phyloP scores from a whole-genome alignment of 2,113 vertebrate genomes.

The Myotis lucifugus region DNA sequence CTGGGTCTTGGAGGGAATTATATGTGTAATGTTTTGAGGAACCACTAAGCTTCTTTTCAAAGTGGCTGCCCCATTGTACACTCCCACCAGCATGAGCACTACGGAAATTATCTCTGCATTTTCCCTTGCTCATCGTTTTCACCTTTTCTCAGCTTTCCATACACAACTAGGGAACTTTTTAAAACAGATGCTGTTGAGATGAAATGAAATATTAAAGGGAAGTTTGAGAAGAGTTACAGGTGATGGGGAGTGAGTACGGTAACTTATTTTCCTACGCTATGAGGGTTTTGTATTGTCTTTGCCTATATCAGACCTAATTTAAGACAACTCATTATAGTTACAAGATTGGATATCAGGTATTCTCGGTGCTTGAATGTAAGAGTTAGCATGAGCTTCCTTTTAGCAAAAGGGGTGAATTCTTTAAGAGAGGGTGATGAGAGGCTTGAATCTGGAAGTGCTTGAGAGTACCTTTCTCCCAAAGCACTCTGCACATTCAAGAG shows the following conservation, averaged over 20 bases:
- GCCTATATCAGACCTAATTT: background rate
- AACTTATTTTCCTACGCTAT: background rate
- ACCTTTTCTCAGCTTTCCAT: background rate
- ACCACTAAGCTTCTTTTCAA: background rate
- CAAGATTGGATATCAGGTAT: background rate
- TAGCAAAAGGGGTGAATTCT: background rate
- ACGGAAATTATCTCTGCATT: accelerated
- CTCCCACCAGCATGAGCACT: background rate
- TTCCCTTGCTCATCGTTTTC: background rate
- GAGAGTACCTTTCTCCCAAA: background rate
- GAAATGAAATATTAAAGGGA: background rate
- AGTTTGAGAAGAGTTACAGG: background rate
- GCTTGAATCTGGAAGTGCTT: background rate
- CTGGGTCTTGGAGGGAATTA: background rate
- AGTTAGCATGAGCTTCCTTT: background rate
- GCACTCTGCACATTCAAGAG: background rate
- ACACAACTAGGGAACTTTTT: background rate
- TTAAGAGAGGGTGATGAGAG: background rate
- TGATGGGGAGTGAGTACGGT: background rate
- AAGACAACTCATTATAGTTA: background rate
- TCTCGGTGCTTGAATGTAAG: background rate
- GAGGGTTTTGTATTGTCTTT: background rate
- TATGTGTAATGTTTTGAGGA: background rate
- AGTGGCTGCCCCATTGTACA: no score
- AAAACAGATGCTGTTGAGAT: background rate